Base-by-base conservation (phyloP, 2,113 vertebrate genomes). In the Sardina pilchardus region DNA sequence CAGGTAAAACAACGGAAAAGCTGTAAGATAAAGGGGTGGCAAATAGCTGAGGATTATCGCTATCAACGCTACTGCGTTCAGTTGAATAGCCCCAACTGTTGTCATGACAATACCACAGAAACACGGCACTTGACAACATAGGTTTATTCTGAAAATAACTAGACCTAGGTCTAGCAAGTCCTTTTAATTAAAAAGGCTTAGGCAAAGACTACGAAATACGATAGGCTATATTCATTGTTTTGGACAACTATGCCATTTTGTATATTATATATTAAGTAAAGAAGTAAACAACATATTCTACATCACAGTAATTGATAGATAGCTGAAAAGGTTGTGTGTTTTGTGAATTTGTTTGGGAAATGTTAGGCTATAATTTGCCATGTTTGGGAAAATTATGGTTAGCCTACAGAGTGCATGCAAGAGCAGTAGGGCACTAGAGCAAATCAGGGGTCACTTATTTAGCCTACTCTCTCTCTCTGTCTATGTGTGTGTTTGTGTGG, bases 101-200 rank as follows among this genome's bases (percentile, higher is more conserved):
- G 71, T 78, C 71, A 78, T 78, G 71, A 78, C 71, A 78, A 78
- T 78, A 30, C 14, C 71, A 78, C 71, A 78, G 71, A 78, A 78
- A 78, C 71, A 78, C 30, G 39, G 26, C 30, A 78, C 71, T 78
- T 78, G 71, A 17, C 71, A 36, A 78, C 30, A 78, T 14, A 78
- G 30, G 2, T 24, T 14, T 71, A 26, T 1, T 78, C 63, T 71
- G 1, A 78, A 78, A 78, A 12, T 78, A 12, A 67, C 6, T 16
- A n/a, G n/a, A n/a, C n/a, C n/a, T n/a, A n/a, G n/a, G n/a, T n/a
- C n/a, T n/a, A 50, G 48, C 17, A 36, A 16, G 14, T 3, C 12
- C 14, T 36, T 30, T 78, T 39, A 4, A 34, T 36, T 78, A n/a
- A 36, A 78, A 78, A 14, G 7, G 4, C 39, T 4, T 42, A 42